phyloP scores from a whole-genome alignment of 2,888 invertebrate species.

The Pyrgus malvae region DNA sequence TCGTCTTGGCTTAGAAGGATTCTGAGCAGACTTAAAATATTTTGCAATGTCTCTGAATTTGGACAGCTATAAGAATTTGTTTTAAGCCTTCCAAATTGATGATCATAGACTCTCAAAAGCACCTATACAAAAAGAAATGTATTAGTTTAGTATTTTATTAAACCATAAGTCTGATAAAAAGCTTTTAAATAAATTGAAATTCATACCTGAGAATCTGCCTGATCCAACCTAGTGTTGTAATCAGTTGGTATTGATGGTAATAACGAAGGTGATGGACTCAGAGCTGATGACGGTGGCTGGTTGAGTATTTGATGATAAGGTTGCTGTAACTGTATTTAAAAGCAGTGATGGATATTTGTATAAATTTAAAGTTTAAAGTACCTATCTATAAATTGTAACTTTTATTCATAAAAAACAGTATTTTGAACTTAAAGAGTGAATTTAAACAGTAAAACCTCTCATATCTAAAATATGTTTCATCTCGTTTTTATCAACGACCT shows the following conservation, averaged over 20 bases:
- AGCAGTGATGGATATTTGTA: neutral
- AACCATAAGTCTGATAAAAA: no score
- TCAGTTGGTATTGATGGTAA: neutral
- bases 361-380: no score
- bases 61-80: conserved; percentile 21
- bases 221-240: no score
- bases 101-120: neutral
- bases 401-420: no score
- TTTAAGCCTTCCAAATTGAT: neutral
- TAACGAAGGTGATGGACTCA: neutral
- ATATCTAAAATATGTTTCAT: no score
- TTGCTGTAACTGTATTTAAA: neutral
- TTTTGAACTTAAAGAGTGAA: no score
- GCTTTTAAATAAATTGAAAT: neutral
- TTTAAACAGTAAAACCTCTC: no score
- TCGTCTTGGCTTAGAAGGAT: conserved; percentile 6
- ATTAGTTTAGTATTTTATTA: no score
- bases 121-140: neutral
- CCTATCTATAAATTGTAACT: no score
- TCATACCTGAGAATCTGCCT: neutral
- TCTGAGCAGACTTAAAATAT: conserved; percentile 23
- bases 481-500: no score
- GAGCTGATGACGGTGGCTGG: neutral
- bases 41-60: conserved; percentile 19
- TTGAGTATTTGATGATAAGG: neutral